Evolutionary conservation across 1,140 invertebrate genomes (phyloP).

Genomic region (Galleria mellonella): DNA sequence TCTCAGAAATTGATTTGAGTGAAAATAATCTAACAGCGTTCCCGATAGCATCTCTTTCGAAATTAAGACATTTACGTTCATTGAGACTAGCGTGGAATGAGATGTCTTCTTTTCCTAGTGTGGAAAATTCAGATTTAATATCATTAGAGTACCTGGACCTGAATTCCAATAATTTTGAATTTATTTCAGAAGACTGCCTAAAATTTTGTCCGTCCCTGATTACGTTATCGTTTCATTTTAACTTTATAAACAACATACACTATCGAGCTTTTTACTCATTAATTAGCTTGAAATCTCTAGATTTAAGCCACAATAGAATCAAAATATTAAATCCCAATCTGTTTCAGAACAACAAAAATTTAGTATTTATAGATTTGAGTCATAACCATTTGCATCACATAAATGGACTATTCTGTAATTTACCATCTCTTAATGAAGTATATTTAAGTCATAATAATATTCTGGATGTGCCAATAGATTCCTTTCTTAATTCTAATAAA

Average conservation of each 20-base stretch:
- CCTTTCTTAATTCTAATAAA: constrained; percentile 85
- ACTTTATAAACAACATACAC: constrained; percentile 87
- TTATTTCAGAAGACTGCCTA: constrained; percentile 86
- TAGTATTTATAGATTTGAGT: constrained; percentile 88
- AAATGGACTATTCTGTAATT: constrained; percentile 84
- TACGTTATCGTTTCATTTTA: constrained; percentile 89
- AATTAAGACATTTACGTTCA: constrained; percentile 82
- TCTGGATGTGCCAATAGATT: constrained; percentile 87
- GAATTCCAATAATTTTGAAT: constrained; percentile 91
- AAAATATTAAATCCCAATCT: constrained; percentile 83
- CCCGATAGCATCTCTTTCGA: constrained; percentile 84
- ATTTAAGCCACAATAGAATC: constrained; percentile 91
- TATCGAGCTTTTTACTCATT: constrained; percentile 85
- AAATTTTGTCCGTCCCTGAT: constrained; percentile 87
- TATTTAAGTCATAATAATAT: constrained; percentile 93
- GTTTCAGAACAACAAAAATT: constrained; percentile 83
- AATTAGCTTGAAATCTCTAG: constrained; percentile 85
- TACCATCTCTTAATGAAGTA: constrained; percentile 85
- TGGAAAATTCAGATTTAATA: constrained; percentile 81
- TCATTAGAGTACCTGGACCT: constrained; percentile 87
- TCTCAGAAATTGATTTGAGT: constrained; percentile 88
- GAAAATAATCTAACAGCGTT: constrained; percentile 90
- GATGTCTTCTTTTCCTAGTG: constrained; percentile 77
- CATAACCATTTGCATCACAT: constrained; percentile 93
- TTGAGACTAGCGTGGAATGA: constrained; percentile 90